Evolutionary conservation across 1,140 invertebrate genomes (phyloP).

Genomic region (Anthonomus grandis): DNA sequence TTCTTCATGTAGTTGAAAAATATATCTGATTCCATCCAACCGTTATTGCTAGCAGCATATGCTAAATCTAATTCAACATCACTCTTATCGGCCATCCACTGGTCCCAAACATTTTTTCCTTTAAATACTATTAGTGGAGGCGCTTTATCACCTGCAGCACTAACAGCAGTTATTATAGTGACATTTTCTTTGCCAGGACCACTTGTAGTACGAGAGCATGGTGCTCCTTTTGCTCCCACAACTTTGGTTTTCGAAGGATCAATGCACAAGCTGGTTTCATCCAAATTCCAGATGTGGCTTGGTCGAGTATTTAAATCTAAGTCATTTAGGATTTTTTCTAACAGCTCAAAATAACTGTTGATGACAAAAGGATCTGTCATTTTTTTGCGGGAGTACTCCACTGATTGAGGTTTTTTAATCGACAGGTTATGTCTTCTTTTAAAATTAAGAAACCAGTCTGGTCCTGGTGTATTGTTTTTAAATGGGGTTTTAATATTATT

Average conservation of each 20-base stretch:
- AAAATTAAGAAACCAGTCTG: constrained; percentile 47
- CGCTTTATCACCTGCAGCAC: constrained; percentile 42
- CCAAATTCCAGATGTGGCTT: constrained; percentile 41
- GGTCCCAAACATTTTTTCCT: constrained; percentile 34
- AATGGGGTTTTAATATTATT: constrained; percentile 44
- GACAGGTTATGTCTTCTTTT: constrained; percentile 40
- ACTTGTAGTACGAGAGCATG: constrained; percentile 37
- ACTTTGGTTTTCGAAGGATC: constrained; percentile 42
- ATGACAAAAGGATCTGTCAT: constrained; percentile 38
- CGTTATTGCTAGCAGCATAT: constrained; percentile 41
- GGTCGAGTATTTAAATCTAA: constrained; percentile 32
- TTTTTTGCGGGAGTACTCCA: constrained; percentile 43
- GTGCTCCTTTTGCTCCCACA: constrained; percentile 33
- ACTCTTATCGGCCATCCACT: constrained; percentile 25
- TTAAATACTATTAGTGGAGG: constrained; percentile 46
- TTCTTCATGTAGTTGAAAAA: constrained; percentile 38
- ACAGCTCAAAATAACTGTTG: constrained; percentile 38
- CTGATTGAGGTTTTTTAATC: constrained; percentile 39
- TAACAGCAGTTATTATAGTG: constrained; percentile 41
- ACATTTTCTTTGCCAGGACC: constrained; percentile 43
- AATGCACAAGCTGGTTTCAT: constrained; percentile 41
- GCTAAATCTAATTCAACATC: constrained; percentile 32
- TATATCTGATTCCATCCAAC: constrained; percentile 41
- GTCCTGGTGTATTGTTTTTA: constrained; percentile 43
- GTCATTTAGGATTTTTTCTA: constrained; percentile 30